Base-by-base conservation (phyloP, 2,888 invertebrate genomes). In the Chrysina gloriosa region DNA sequence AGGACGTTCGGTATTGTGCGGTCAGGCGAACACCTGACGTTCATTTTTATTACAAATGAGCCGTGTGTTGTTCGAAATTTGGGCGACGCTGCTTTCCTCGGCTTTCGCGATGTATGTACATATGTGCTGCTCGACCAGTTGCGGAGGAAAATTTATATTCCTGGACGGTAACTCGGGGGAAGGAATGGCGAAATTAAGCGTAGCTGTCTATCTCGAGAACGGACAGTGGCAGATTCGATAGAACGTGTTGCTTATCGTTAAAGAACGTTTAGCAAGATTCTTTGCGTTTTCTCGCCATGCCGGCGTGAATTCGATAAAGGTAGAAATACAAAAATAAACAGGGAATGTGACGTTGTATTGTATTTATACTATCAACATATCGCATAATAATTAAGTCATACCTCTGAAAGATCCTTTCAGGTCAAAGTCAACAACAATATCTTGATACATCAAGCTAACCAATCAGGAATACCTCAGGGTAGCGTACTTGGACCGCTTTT, bases 41-140 rank as follows among this genome's bases (percentile, higher is more conserved):
- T 42, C 29, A 61, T 61, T 61, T 61, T 61, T 61, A 61, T 61
- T 61, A 45, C 58, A 61, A 61, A 61, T 61, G 58, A 61, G 42
- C 42, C 58, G 58, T 42, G 27, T 42, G 16, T n/a, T 34, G 34
- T 61, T 61, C 42, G 58, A 61, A 61, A n/a, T 61, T 61, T 61
- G 27, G 27, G 42, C 27, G 52, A 31, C 56, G 11, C 39, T 42
- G n/a, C 16, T 61, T 61, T 39, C 29, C 39, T 42, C 58, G 25
- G 16, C 45, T 61, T 61, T 16, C 42, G 27, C 45, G 58, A 54
- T 56, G 36, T 34, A 36, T 11, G 23, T 29, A 3, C 54, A 27
- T 11, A 23, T 50, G 39, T 19, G 47, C 47, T 52, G 27, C 11
- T 52, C 52, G 9, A 16, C 29, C n/a, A n/a, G 36, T 23, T 29